Evolutionary conservation across 2,797 vertebrate species (phyloP).

Genomic region (Netta rufina): DNA sequence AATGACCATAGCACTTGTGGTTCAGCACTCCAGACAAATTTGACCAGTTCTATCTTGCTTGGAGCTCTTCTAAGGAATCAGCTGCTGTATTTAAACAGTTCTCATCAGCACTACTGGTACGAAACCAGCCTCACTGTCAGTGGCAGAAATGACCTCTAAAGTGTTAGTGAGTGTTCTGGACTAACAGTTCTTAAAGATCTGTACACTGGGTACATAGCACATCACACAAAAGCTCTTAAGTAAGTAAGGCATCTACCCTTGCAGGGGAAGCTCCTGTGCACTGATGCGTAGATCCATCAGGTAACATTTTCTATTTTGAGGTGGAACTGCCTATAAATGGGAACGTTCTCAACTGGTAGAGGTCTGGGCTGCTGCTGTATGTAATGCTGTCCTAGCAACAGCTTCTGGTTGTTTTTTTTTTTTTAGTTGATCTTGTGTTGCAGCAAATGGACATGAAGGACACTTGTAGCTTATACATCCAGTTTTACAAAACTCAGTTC

Average conservation of each 20-base stretch:
- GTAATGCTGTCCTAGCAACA: background rate
- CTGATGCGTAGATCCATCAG: background rate
- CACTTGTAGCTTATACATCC: background rate
- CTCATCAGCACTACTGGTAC: background rate
- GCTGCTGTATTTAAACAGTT: background rate
- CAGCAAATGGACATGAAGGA: background rate
- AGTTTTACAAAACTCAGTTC: background rate
- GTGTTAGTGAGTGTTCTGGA: background rate
- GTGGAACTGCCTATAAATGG: background rate
- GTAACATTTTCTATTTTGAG: background rate
- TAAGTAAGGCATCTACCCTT: background rate
- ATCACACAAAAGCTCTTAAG: background rate
- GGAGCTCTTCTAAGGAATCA: background rate
- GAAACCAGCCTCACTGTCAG: background rate
- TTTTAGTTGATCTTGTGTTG: background rate
- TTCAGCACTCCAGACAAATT: background rate
- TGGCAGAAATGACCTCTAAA: background rate
- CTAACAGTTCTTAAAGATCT: background rate
- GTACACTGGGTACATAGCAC: background rate
- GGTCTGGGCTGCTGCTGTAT: background rate
- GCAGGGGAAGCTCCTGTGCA: background rate
- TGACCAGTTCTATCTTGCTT: constrained; percentile 9
- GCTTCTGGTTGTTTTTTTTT: accelerated
- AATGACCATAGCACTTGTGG: background rate
- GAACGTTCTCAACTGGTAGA: background rate